Conservation (phyloP, 1,140 invertebrate genomes). For the Diabrotica virgifera region DNA sequence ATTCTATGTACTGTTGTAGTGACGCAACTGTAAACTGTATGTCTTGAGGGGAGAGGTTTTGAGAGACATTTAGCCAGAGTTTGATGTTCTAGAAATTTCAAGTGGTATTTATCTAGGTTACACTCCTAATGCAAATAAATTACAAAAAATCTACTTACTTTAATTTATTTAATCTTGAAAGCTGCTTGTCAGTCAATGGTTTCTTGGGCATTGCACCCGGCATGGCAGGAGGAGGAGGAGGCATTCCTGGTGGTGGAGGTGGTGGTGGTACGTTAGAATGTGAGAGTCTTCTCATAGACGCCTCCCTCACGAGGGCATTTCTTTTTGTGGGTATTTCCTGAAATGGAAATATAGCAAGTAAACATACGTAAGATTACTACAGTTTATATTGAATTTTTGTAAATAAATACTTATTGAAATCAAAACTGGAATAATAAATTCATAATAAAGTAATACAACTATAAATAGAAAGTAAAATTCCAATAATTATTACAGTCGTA, state of each 20-base stretch:
- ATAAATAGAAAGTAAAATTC: not conserved
- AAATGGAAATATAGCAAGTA: not conserved
- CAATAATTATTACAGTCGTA: not conserved
- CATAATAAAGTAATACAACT: not conserved
- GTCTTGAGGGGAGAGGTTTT: no score
- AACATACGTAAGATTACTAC: not conserved
- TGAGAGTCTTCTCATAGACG: constrained; percentile 46
- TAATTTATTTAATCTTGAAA: constrained; percentile 59
- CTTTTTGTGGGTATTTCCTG: constrained; percentile 38
- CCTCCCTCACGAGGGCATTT: constrained; percentile 39
- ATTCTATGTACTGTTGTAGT: no score
- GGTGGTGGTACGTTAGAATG: constrained; percentile 61
- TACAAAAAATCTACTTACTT: constrained; percentile 33
- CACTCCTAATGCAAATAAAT: no score
- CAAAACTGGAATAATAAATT: no score
- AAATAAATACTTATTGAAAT: no score
- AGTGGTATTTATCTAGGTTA: no score
- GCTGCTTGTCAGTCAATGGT: constrained; percentile 53
- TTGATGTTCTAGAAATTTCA: no score
- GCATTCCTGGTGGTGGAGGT: constrained; percentile 67
- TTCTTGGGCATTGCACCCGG: constrained; percentile 48
- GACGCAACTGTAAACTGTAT: no score
- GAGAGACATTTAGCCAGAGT: no score
- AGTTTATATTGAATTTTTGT: no score
- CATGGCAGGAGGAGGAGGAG: constrained; percentile 62